Base-by-base conservation (phyloP, 2,797 vertebrate genomes). In the Trachurus trachurus region DNA sequence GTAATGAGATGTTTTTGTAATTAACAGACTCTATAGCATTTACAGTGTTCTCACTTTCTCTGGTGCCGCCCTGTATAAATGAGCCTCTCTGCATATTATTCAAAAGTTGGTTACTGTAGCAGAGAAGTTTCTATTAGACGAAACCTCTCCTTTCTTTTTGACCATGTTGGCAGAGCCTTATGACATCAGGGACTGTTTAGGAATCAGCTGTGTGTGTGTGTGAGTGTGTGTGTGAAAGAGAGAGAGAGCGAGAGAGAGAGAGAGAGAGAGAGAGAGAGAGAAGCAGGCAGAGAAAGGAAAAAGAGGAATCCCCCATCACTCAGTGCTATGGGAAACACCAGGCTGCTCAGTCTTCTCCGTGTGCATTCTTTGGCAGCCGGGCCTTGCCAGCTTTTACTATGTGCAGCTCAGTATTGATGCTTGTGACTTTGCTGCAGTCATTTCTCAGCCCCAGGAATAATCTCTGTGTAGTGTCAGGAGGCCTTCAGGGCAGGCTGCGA, bases 221-320 rank as follows among this genome's bases (percentile, higher is more conserved):
- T 21, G 19, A 59, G 34, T 16, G 66, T 50, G 78, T 50, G 52
- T 29, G 29, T 45, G 9, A 45, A 29, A 56, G 49, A 52, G 37
- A 50, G 9, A 45, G 21, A 56, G 49, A 40, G 50, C 56, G 57
- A 60, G 39, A 56, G 62, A 22, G 53, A 44, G 40, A 50, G 21
- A 39, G 45, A 29, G 54, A 31, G 57, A 60, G 39, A 56, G 62
- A 22, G 53, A 44, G 40, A 50, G 21, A 39, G 45, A 29, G 54
- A 31, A n/a, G 22, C 37, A 44, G 37, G 29, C 21, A 40, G 57
- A 50, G 54, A 66, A 62, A 66, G n/a, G 22, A 66, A 62, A 66
- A 17, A 29, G 40, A 80, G 82, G 80, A 77, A 81, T 66, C 82
- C 83, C 78, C 77, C 64, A 37, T 19, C 58, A 45, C 52, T 63